Conservation (phyloP, 1,140 invertebrate genomes). For the Lordiphosa clarofinis region DNA sequence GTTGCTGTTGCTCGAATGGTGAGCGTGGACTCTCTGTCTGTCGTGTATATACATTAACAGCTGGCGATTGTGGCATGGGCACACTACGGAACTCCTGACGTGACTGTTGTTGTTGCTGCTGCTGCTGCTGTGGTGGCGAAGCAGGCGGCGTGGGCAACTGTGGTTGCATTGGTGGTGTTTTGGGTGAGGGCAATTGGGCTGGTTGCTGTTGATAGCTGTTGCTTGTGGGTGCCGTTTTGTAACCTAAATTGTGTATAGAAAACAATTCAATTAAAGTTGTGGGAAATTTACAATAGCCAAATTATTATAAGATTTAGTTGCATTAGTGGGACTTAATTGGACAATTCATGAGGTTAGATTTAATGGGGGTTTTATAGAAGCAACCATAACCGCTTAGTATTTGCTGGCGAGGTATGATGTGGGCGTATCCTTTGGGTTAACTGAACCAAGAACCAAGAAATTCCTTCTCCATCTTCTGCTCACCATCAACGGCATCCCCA, state of each 20-base stretch:
- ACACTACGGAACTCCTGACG: constrained; percentile 69
- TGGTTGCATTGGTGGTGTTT: constrained; percentile 23
- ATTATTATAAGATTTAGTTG: constrained; percentile 20
- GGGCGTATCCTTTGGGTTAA: constrained; percentile 34
- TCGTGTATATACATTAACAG: constrained; percentile 65
- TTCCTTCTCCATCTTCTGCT: constrained; percentile 41
- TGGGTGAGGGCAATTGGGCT: constrained; percentile 20
- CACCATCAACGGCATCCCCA: constrained; percentile 71
- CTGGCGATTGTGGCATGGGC: constrained; percentile 62
- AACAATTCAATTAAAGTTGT: not conserved
- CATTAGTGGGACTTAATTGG: constrained; percentile 55
- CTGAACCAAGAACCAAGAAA: constrained; percentile 40
- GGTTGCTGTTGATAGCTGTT: constrained; percentile 10
- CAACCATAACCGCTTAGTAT: constrained; percentile 70
- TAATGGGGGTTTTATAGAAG: constrained; percentile 57
- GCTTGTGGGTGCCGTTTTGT: constrained; percentile 32
- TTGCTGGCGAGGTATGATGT: constrained; percentile 59
- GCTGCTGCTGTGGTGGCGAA: constrained; percentile 42
- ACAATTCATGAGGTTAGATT: constrained; percentile 41
- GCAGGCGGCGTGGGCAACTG: constrained; percentile 33
- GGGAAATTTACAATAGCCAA: not conserved
- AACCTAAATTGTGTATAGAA: constrained; percentile 26
- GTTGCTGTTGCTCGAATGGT: constrained; percentile 46
- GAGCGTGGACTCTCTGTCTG: constrained; percentile 65
- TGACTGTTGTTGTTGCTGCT: constrained; percentile 28